These are phyloP conservation scores for Pagetopsis macropterus DNA, from an alignment of 2,797 vertebrate species.

Conservation along the genomic window DNA sequence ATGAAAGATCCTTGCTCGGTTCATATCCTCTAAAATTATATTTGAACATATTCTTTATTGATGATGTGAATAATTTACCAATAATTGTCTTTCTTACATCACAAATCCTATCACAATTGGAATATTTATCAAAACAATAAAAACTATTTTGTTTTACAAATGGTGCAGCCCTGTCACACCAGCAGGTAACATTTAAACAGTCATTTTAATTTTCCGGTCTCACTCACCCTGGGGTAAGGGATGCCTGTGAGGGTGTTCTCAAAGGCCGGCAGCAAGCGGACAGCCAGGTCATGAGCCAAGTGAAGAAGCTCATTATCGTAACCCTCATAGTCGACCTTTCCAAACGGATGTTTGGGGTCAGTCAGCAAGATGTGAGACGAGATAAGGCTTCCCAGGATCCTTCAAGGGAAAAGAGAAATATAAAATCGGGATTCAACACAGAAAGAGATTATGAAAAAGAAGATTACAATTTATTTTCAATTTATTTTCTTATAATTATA, in stretches of 20 bases:
- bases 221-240: constrained; percentile 92
- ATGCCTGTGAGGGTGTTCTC: constrained; percentile 98
- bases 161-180: too few relatives aligned
- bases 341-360: constrained; percentile 94
- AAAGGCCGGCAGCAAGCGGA: constrained; percentile 95
- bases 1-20: too few relatives aligned
- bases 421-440: background rate
- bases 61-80: too few relatives aligned
- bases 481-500: too few relatives aligned
- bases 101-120: too few relatives aligned
- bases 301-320: constrained; percentile 95
- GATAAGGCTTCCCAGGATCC: constrained; percentile 95
- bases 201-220: background rate
- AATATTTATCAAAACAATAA: too few relatives aligned
- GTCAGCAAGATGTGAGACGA: constrained; percentile 97
- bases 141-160: too few relatives aligned
- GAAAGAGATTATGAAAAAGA: background rate
- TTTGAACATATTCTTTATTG: too few relatives aligned
- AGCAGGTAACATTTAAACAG: background rate
- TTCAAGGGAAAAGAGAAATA: constrained; percentile 54
- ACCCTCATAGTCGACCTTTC: constrained; percentile 88
- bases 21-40: too few relatives aligned
- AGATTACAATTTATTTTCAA: too few relatives aligned
- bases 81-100: too few relatives aligned
- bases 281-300: constrained; percentile 94